Percentiles rank a stretch among this genome's conserved stretches.
Evolutionary conservation across 1,140 invertebrate species (phyloP).

Genomic region (Brachionus manjavacas): DNA sequence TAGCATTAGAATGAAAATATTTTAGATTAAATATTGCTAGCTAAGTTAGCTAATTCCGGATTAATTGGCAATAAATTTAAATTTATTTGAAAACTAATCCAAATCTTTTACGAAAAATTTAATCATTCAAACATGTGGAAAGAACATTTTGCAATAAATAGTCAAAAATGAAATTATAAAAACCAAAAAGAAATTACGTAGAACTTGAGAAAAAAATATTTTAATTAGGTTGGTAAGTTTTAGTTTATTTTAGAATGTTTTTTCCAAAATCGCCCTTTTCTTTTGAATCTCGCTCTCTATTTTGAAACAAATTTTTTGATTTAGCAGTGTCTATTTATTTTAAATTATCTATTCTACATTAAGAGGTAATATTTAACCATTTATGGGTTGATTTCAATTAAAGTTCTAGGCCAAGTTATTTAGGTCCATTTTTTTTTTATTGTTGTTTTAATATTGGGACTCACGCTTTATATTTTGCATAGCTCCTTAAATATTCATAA

Average conservation of each 20-base stretch:
- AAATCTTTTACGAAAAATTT: background rate
- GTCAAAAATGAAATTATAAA: too few species aligned
- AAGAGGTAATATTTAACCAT: background rate
- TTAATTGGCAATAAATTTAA: background rate
- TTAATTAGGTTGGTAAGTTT: constrained; percentile 10
- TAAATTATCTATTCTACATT: background rate
- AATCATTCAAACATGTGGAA: background rate
- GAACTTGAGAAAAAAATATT: background rate
- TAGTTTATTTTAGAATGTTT: background rate
- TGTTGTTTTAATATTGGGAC: background rate
- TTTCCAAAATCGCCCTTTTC: background rate
- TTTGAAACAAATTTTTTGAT: background rate
- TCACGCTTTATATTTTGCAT: background rate
- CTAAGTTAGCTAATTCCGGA: background rate
- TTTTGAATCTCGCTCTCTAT: background rate
- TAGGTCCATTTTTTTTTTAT: background rate
- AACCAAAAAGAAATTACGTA: too few species aligned
- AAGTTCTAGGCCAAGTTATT: background rate
- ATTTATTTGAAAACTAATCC: background rate
- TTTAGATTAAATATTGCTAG: background rate
- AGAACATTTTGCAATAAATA: background rate
- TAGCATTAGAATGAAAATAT: background rate
- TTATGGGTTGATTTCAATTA: background rate
- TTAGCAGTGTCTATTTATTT: background rate
- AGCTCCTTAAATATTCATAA: background rate